Evolutionary conservation across 2,113 vertebrate species (phyloP), one percentile per base, ranked within the genome.

Genomic region (Globicephala melas): DNA sequence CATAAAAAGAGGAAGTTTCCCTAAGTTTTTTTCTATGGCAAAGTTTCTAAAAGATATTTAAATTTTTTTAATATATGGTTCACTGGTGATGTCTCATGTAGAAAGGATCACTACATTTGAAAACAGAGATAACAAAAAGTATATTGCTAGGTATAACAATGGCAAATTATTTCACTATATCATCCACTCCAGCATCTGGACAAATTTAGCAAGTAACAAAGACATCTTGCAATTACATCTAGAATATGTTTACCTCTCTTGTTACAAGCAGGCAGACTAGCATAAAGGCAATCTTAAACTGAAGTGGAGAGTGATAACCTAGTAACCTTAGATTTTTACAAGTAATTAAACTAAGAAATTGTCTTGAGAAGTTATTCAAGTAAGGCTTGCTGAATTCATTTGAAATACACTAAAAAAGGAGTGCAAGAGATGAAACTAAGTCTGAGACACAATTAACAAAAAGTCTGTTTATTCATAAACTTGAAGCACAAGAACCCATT

Each of bases 151-250:
- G 41, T 60, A 41, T 73, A 76, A 88, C 2, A 88, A 53, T 74
- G 26, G 44, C 28, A 71, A 36, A 90, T 74, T 91, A 31, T 87
- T 68, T 67, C 21, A 92, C 58, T 83, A 20, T 91, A 50, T 94
- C 20, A 53, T 63, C 31, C 14, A 92, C 13, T 85, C 10, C 2
- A 85, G 13, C 67, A 95, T 36, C 58, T 89, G 67, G 26, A 70
- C 33, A 89, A 88, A 89, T 67, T 88, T 91, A 88, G 60, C 20
- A 85, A 85, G 44, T 83, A 74, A 91, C 26, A 91, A 94, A 81
- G 28, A 88, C 17, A 91, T 65, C 33, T 93, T 93, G 47, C 25
- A 65, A 21, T 62, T 71, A 65, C 8, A 60, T 50, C 28, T 74
- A 89, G 3, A 55, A 67, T 95, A 53, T 63, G 23, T 70, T 89